Percentiles rank a stretch among this genome's conserved stretches.
phyloP scores from a whole-genome alignment of 2,113 vertebrate species.

The Piaya cayana region DNA sequence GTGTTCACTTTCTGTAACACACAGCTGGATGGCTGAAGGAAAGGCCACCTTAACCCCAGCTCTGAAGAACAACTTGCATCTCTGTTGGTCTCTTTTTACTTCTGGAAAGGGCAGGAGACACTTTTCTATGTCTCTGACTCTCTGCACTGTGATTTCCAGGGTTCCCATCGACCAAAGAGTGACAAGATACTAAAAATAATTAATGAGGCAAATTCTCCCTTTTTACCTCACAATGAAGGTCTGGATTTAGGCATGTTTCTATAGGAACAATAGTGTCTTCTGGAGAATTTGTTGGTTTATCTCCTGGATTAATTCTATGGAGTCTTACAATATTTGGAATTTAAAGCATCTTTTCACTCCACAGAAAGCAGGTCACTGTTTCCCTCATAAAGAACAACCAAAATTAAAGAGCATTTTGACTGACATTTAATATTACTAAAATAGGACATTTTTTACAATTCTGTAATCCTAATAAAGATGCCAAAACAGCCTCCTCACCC shows the following conservation, averaged over 20 bases:
- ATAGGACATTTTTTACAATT: not conserved
- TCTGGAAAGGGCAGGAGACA: not conserved
- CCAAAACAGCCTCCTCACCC: not conserved
- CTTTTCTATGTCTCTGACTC: not conserved
- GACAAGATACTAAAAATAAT: not conserved
- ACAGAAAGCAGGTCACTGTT: not conserved
- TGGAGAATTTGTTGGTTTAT: not conserved
- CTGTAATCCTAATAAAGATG: not conserved
- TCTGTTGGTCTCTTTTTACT: not conserved
- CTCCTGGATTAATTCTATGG: not conserved
- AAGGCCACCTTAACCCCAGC: not conserved
- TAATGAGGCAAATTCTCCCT: not conserved
- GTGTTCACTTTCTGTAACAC: not conserved
- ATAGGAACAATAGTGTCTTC: conserved; percentile 2
- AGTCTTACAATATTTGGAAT: not conserved
- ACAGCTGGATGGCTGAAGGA: not conserved
- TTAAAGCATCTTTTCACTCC: not conserved
- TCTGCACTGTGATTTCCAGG: not conserved
- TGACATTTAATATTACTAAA: not conserved
- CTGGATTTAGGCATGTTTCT: conserved; percentile 15
- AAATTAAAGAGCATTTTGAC: not conserved
- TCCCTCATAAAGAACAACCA: not conserved
- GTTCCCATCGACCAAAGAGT: not conserved
- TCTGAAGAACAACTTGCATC: not conserved
- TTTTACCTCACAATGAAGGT: not conserved